Percentiles rank a stretch among this genome's conserved stretches.
Evolutionary conservation across 2,888 invertebrate species (phyloP).

Genomic region (Coremacera marginata): DNA sequence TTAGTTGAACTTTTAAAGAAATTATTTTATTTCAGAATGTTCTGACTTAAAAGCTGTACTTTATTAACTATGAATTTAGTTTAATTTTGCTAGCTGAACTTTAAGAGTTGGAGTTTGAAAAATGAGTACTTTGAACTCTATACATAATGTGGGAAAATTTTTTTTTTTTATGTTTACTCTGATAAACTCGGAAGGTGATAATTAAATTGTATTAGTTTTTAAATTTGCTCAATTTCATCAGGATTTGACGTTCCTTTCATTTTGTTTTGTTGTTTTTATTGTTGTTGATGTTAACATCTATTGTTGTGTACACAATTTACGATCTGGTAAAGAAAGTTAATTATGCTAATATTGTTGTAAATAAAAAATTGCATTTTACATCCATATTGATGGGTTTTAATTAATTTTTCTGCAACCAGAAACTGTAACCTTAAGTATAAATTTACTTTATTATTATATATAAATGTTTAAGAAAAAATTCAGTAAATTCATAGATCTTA

Average conservation of each 20-base stretch:
- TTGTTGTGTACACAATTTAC: too few relatives aligned
- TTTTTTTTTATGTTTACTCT: background rate
- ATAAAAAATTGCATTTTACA: slow-evolving; percentile 11
- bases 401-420: slow-evolving; percentile 1
- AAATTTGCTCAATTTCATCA: background rate
- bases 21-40: slow-evolving; percentile 48
- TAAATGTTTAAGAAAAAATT: slow-evolving; percentile 54
- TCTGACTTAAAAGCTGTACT: background rate
- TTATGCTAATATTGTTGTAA: slow-evolving; percentile 7
- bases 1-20: slow-evolving; percentile 52
- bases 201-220: background rate
- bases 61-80: slow-evolving; percentile 20
- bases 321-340: background rate
- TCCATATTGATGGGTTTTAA: slow-evolving; percentile 11
- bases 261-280: too few relatives aligned
- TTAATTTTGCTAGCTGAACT: slow-evolving; percentile 42
- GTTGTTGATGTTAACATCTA: too few relatives aligned
- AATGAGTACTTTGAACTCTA: background rate
- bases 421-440: slow-evolving; percentile 56
- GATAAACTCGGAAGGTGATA: background rate
- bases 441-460: slow-evolving; percentile 50
- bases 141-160: background rate
- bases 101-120: background rate
- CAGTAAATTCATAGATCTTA: slow-evolving; percentile 58
- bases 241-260: background rate